Percentiles rank a stretch among this genome's conserved stretches.
Conservation (phyloP, 2,113 vertebrate genomes). For the Electrona antarctica region DNA sequence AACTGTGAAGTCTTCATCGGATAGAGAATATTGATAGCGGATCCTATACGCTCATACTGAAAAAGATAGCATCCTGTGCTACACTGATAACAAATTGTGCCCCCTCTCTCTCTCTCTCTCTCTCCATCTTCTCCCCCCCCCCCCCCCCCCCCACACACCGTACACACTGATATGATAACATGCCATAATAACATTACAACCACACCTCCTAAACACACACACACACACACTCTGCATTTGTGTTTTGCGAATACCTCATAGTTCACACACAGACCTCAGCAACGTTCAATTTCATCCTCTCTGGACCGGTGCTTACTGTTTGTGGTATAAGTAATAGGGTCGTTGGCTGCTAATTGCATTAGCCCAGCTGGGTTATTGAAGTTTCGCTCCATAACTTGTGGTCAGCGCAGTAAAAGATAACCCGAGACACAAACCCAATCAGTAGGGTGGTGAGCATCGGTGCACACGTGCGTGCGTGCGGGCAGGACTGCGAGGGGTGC, state of each 20-base stretch:
- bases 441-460: conserved; percentile 53
- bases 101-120: conserved; percentile 15
- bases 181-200: conserved; percentile 29
- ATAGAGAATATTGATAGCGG: conserved; percentile 44
- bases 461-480: conserved; percentile 17
- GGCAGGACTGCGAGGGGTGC: conserved; percentile 43
- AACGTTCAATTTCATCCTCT: conserved; percentile 25
- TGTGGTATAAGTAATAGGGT: conserved; percentile 64
- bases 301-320: conserved; percentile 30
- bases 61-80: conserved; percentile 49
- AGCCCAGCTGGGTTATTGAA: conserved; percentile 70
- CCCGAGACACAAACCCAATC: conserved; percentile 58
- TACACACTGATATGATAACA: conserved; percentile 45
- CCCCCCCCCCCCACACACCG: conserved; percentile 14
- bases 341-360: conserved; percentile 73
- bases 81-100: conserved; percentile 36
- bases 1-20: conserved; percentile 42
- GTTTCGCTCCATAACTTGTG: conserved; percentile 64
- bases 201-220: not conserved
- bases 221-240: conserved; percentile 19
- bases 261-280: conserved; percentile 32
- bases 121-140: not conserved
- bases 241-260: conserved; percentile 38
- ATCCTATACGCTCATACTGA: conserved; percentile 42
- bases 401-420: conserved; percentile 63